Evolutionary conservation across 2,113 vertebrate species (phyloP), one percentile per base, ranked within the genome.

Genomic region (Apaloderma vittatum): DNA sequence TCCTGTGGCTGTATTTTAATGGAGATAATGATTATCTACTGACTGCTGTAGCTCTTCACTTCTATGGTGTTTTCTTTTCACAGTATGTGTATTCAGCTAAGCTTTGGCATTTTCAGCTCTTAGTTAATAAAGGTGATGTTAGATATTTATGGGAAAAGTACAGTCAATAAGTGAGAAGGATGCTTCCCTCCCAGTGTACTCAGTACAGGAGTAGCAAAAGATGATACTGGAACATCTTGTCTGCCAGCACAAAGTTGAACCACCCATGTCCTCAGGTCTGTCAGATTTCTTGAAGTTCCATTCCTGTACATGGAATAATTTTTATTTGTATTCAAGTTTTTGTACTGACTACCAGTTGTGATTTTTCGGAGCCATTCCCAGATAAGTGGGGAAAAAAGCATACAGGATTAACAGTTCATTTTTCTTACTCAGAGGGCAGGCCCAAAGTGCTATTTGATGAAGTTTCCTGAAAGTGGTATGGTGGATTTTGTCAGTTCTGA

Each of bases 401-500:
- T 24, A 15, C 7, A 51, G 6, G 26, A 20, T 51, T 84, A 19
- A 15, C 3, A 24, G 20, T 26, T 73, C 27, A 27, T 94, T 96
- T 94, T 92, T 95, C 85, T 48, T 83, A 10, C 34, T n/a, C 37
- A 36, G 75, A 74, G 6, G 48, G 23, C 22, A 88, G 62, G 29
- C 40, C 40, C n/a, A 88, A 76, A 51, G 11, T 3, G 1, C 21
- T 46, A 9, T 54, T 85, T 76, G 49, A 82, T 86, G 20, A 82
- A 88, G 66, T 82, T 87, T 75, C 86, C 66, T 88, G 63, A 49
- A 77, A 45, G 67, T 86, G 24, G 9, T 73, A 17, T 26, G 12
- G 37, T 51, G 71, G 37, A 30, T 94, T 83, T 86, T 92, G 74
- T 83, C 74, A 83, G 32, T 61, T 86, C 59, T 92, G 81, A 79